Percentiles rank a stretch among this genome's conserved stretches.
Evolutionary conservation across 2,113 vertebrate species (phyloP).

Genomic region (Agapornis roseicollis): DNA sequence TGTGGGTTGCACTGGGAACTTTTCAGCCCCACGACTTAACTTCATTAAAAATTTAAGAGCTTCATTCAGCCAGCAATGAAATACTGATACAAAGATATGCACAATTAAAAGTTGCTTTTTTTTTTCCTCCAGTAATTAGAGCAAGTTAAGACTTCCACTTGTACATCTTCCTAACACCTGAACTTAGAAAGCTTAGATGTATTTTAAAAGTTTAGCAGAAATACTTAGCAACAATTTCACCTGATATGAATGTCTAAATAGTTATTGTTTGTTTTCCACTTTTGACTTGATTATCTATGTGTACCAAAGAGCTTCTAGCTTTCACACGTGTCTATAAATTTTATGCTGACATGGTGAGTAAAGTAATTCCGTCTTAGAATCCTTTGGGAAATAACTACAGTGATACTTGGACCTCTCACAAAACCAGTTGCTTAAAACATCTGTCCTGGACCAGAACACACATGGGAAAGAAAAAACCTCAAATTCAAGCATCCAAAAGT

Average conservation of each 20-base stretch:
- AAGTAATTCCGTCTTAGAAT: neutral
- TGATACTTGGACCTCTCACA: constrained; percentile 41
- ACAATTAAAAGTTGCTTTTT: neutral
- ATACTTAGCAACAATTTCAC: neutral
- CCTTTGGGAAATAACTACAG: constrained; percentile 31
- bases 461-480: constrained; percentile 44
- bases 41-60: neutral
- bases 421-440: constrained; percentile 38
- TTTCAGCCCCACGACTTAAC: neutral
- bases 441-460: constrained; percentile 53
- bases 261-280: neutral
- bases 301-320: neutral
- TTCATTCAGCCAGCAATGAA: neutral
- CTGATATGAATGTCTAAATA: neutral
- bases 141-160: constrained; percentile 55
- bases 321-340: neutral
- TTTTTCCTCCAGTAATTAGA: neutral
- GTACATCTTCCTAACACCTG: constrained; percentile 55
- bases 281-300: neutral
- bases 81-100: neutral
- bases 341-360: neutral
- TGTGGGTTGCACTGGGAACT: neutral
- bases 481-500: constrained; percentile 31
- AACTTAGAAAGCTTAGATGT: constrained; percentile 18
- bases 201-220: constrained; percentile 17